Percentiles rank a stretch among this genome's conserved stretches.
phyloP scores from a whole-genome alignment of 2,888 invertebrate species.

The Pachycephus smyrnensis region DNA sequence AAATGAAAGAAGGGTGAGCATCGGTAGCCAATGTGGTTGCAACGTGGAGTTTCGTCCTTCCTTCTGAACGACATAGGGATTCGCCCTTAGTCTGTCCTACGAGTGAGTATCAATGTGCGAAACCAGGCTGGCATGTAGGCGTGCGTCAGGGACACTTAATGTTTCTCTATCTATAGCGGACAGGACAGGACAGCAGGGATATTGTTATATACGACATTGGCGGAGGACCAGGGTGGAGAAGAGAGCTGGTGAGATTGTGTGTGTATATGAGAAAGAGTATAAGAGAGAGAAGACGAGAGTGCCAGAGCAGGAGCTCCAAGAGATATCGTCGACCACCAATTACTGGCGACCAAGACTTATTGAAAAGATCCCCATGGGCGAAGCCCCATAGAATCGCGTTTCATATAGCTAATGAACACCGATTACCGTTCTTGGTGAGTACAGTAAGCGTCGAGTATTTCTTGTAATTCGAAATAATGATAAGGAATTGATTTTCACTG shows the following conservation, averaged over 20 bases:
- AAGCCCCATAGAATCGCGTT: constrained; percentile 48
- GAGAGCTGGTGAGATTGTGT: constrained; percentile 34
- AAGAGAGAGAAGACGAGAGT: constrained; percentile 23
- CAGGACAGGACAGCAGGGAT: constrained; percentile 55
- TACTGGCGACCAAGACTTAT: constrained; percentile 62
- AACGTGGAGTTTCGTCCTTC: constrained; percentile 19
- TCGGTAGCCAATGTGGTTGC: constrained; percentile 41
- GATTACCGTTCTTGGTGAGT: constrained; percentile 54
- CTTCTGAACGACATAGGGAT: background rate
- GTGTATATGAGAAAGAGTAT: constrained; percentile 18
- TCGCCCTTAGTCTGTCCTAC: background rate
- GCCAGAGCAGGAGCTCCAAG: constrained; percentile 34
- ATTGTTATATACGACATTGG: constrained; percentile 66
- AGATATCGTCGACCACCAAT: constrained; percentile 60
- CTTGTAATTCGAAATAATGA: too few species aligned
- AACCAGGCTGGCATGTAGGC: constrained; percentile 17
- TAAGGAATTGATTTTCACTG: background rate
- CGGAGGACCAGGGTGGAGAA: constrained; percentile 45
- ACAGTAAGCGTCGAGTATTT: background rate
- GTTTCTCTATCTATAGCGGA: constrained; percentile 64
- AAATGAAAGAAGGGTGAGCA: constrained; percentile 52
- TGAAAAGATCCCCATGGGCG: constrained; percentile 63
- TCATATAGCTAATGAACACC: constrained; percentile 63
- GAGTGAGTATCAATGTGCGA: constrained; percentile 1
- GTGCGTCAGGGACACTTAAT: constrained; percentile 59